Evolutionary conservation across 2,888 invertebrate species (phyloP), one percentile per base, ranked within the genome.

Genomic region (Luffia ferchaultella): DNA sequence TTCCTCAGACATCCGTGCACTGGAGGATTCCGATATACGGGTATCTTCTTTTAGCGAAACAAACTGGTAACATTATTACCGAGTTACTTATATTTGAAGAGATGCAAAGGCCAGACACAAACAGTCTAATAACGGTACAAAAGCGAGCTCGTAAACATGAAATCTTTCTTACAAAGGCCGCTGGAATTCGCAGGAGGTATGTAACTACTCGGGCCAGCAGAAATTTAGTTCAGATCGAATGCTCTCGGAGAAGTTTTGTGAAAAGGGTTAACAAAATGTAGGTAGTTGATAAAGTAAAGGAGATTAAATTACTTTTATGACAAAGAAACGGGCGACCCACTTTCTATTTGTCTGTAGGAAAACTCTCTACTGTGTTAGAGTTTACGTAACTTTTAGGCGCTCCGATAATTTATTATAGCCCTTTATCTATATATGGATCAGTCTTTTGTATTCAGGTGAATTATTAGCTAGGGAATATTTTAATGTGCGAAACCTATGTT

Each of bases 161-260:
- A 68, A 70, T 73, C 67, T 30, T 12, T 12, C 30, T 73, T 62
- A 73, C 74, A 75, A 76, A 75, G 70, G 70, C 72, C 63, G 67
- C 64, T 58, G 72, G 73, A 78, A 78, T 78, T 73, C 76, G 70
- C 73, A 72, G 73, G 71, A 30, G 30, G 30, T 30, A 30, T 30
- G 30, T 30, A 30, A n/a, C n/a, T 65, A 70, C 72, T 73, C 65
- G 66, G 70, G 70, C 70, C 73, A 67, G 69, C 70, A 70, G 72
- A 77, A 76, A 76, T 76, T 74, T 72, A 77, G 76, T 77, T 73
- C 69, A 71, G 67, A 78, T 78, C 73, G 75, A 78, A 78, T 74
- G 71, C 67, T 70, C 67, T 64, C 65, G 63, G 71, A 71, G 69
- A 75, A 74, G 66, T 77, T 77, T 61, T 64, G 65, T 73, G 73